phyloP scores from a whole-genome alignment of 1,140 invertebrate species.

The Atta texana region DNA sequence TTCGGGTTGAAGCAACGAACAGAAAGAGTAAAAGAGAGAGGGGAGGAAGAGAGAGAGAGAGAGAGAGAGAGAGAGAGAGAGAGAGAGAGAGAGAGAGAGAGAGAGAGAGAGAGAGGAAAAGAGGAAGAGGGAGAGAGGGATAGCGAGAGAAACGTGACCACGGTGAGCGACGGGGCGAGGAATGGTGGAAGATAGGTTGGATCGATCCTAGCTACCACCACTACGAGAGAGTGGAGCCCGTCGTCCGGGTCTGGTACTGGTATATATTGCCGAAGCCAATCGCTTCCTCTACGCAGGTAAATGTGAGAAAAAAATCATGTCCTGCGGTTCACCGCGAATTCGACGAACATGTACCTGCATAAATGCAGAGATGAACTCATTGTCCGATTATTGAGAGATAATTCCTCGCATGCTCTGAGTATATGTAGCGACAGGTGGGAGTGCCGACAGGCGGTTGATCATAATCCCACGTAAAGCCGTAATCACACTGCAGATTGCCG shows the following conservation, averaged over 20 bases:
- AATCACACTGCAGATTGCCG: too few relatives aligned
- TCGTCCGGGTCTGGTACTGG: conserved; percentile 41
- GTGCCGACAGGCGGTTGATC: conserved; percentile 13
- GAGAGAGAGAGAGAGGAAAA: conserved; percentile 24
- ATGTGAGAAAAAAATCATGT: neutral
- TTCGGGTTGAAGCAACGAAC: conserved; percentile 1
- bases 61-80: conserved; percentile 11
- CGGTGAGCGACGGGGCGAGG: conserved; percentile 3
- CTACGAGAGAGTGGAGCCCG: conserved; percentile 44
- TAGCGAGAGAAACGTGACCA: neutral
- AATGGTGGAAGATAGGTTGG: conserved; percentile 60
- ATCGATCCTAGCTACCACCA: conserved; percentile 64
- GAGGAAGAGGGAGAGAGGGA: neutral
- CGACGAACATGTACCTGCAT: neutral
- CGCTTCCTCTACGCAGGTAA: neutral
- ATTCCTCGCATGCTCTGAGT: conserved; percentile 2
- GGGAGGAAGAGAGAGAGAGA: conserved; percentile 20
- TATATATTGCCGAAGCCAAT: conserved; percentile 29
- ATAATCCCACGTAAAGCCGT: neutral
- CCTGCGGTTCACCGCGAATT: neutral
- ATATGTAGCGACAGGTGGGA: conserved; percentile 51
- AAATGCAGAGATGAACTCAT: neutral
- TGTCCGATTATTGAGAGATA: conserved; percentile 19
- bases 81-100: neutral
- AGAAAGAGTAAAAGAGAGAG: neutral